phyloP scores from a whole-genome alignment of 2,113 vertebrate species.

The Arvicanthis niloticus region DNA sequence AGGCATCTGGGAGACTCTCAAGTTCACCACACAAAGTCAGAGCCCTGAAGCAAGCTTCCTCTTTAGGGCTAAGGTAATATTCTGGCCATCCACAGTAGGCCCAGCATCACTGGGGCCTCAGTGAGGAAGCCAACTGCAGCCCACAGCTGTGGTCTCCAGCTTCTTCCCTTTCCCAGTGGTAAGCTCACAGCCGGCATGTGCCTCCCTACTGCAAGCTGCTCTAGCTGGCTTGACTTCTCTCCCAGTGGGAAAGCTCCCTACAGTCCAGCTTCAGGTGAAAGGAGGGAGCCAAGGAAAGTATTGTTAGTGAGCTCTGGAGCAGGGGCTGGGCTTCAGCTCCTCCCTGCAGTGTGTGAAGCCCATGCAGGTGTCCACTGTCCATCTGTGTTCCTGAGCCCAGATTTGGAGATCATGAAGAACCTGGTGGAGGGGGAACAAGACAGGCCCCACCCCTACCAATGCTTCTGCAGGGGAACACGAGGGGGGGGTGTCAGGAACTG shows the following conservation, averaged over 20 bases:
- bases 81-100: neutral
- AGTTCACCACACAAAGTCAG: neutral
- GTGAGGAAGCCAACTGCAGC: neutral
- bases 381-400: neutral
- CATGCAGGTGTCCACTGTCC: neutral
- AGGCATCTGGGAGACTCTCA: neutral
- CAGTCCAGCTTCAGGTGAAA: neutral
- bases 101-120: neutral
- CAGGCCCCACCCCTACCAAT: neutral
- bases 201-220: neutral
- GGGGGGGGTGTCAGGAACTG: neutral
- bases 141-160: neutral
- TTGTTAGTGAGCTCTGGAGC: neutral
- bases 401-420: neutral
- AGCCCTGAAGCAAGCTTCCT: neutral
- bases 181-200: neutral
- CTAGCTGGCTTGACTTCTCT: neutral
- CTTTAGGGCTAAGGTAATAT: too few relatives aligned
- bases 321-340: neutral
- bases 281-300: neutral
- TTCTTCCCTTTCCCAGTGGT: neutral
- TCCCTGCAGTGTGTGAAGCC: neutral
- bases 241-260: neutral
- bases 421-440: neutral
- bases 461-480: neutral